Evolutionary conservation across 2,113 vertebrate genomes (phyloP).

Genomic region (Scartelaos histophorus): DNA sequence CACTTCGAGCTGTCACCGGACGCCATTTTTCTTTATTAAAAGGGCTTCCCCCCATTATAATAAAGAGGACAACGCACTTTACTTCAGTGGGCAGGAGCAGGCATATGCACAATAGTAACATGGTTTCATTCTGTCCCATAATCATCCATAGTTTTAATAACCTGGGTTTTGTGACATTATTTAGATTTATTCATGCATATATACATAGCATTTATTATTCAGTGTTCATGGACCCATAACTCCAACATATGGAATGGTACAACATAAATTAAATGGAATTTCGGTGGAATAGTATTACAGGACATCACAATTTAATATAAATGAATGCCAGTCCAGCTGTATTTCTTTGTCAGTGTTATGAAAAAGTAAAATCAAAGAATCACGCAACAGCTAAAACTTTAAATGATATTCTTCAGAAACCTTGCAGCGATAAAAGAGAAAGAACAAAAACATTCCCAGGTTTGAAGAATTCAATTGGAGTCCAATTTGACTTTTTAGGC

Average conservation of each 20-base stretch:
- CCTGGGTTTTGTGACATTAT: not conserved
- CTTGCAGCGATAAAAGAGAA: not conserved
- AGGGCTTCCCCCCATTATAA: conserved; percentile 31
- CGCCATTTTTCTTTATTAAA: conserved; percentile 29
- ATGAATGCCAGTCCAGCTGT: not conserved
- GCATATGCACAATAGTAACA: not conserved
- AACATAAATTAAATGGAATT: not conserved
- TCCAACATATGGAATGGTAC: not conserved
- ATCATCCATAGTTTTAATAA: not conserved
- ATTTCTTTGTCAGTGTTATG: not conserved
- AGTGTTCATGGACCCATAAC: not conserved
- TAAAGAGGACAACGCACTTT: conserved; percentile 17
- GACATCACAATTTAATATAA: not conserved
- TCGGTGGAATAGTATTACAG: not conserved
- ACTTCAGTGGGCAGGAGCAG: conserved; percentile 14
- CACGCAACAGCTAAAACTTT: not conserved
- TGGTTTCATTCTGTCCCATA: not conserved
- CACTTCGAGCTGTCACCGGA: conserved; percentile 44
- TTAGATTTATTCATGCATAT: not conserved
- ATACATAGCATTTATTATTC: conserved; percentile 1
- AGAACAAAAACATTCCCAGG: not conserved
- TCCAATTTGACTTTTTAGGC: not conserved
- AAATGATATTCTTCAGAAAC: not conserved
- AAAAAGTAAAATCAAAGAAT: not conserved
- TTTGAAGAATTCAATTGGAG: not conserved